Conservation (phyloP, 2,888 invertebrate genomes). For the Nebria brevicollis region DNA sequence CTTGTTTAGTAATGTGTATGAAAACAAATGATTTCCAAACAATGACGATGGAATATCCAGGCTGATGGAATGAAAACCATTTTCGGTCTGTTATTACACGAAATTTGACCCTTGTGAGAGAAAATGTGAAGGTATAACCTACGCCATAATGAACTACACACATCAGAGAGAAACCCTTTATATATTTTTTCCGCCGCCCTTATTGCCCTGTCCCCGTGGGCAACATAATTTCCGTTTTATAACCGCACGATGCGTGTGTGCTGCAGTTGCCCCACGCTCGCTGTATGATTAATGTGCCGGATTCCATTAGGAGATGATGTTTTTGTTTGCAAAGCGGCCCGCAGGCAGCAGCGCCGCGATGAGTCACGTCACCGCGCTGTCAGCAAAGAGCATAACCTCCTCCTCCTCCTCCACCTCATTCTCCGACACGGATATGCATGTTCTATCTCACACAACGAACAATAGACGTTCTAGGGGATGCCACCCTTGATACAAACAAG, state of each 20-base stretch:
- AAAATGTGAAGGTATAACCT: background rate
- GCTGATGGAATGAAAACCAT: too few species aligned
- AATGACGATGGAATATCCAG: too few species aligned
- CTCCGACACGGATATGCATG: background rate
- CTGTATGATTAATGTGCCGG: constrained; percentile 61
- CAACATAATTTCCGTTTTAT: constrained; percentile 63
- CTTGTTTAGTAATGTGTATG: too few species aligned
- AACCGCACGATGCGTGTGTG: constrained; percentile 54
- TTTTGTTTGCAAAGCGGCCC: constrained; percentile 58
- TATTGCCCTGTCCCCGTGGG: constrained; percentile 59
- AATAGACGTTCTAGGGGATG: background rate
- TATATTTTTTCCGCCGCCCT: constrained; percentile 50
- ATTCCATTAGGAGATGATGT: constrained; percentile 62
- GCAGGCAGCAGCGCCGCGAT: constrained; percentile 53
- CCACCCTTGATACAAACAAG: background rate
- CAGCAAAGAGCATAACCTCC: constrained; percentile 6
- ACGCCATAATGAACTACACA: background rate
- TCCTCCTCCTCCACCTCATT: too few species aligned
- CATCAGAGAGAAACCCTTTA: constrained; percentile 5
- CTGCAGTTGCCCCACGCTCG: constrained; percentile 9
- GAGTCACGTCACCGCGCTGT: constrained; percentile 51
- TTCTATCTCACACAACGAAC: background rate
- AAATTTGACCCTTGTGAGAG: background rate
- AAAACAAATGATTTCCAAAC: too few species aligned
- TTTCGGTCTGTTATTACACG: background rate